Evolutionary conservation across 2,797 vertebrate genomes (phyloP), one percentile per base, ranked within the genome.

Genomic region (Buphagus erythrorhynchus): DNA sequence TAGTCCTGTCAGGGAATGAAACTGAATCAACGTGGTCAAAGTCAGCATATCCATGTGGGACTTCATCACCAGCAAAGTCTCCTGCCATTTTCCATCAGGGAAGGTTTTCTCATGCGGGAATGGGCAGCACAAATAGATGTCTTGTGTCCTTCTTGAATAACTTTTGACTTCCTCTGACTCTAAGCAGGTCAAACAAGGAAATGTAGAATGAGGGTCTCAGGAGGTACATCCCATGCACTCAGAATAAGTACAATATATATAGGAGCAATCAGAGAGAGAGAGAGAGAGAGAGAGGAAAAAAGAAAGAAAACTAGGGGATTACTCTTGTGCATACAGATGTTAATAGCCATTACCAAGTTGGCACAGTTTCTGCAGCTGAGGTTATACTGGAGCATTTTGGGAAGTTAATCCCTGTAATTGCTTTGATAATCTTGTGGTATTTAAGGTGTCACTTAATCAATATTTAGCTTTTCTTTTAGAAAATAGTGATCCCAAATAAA

Each of bases 381-480:
- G 76, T 94, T 94, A 59, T 46, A 43, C 74, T 88, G 78, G 20
- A 89, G 66, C 87, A 91, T 92, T 97, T 96, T 62, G 55, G 68
- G 77, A 90, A 93, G 82, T 94, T 97, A 96, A 97, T 97, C 93
- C 92, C 80, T 73, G 62, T 92, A 85, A 88, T 94, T 94, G 89
- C 65, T 95, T 95, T 91, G 79, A 93, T 96, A 94, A 94, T 94
- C 91, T 90, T 84, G 79, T 87, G 74, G 87, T 73, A 93, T 95
- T 96, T 95, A 90, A 59, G 90, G 67, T 91, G 92, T 86, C 75
- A 76, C 77, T 94, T 94, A 71, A 96, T 97, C 95, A 97, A 92
- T 92, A 96, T 91, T 95, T 93, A 94, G 46, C 57, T 66, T 77
- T 95, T 90, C 62, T 93, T 86, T 73, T 33, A 77, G 66, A 85